phyloP scores from a whole-genome alignment of 92 coral and sea anemone species.

The Virgularia gustaviana region DNA sequence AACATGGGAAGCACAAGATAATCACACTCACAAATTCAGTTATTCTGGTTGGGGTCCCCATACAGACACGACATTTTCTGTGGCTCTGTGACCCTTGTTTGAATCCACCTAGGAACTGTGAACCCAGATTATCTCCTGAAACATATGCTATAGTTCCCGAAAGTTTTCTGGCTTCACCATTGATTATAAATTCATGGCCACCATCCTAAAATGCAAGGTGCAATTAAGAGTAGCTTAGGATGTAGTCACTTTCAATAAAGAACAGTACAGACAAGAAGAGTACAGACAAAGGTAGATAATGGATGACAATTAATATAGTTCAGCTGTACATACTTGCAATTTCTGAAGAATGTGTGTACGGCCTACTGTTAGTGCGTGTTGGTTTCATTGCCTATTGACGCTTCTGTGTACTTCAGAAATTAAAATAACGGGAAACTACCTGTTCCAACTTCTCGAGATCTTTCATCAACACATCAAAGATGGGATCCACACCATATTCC shows the following conservation, averaged over 20 bases:
- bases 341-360: no score
- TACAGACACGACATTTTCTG: conserved; percentile 3
- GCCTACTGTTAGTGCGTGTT: no score
- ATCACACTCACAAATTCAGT: neutral
- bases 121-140: neutral
- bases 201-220: conserved; percentile 23
- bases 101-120: conserved; percentile 4
- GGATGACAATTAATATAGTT: no score
- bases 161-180: neutral
- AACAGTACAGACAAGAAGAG: no score
- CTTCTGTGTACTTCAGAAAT: no score
- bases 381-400: no score
- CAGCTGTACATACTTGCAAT: no score
- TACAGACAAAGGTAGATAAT: no score
- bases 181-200: conserved; percentile 14
- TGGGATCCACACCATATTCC: conserved; percentile 6
- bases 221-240: no score
- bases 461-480: conserved; percentile 13
- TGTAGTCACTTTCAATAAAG: no score
- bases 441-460: conserved; percentile 21
- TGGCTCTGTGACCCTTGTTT: conserved; percentile 7
- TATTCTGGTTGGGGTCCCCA: neutral
- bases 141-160: conserved; percentile 1
- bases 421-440: no score
- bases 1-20: neutral